Evolutionary conservation across 2,797 vertebrate genomes (phyloP).

Genomic region (Oreochromis mossambicus): DNA sequence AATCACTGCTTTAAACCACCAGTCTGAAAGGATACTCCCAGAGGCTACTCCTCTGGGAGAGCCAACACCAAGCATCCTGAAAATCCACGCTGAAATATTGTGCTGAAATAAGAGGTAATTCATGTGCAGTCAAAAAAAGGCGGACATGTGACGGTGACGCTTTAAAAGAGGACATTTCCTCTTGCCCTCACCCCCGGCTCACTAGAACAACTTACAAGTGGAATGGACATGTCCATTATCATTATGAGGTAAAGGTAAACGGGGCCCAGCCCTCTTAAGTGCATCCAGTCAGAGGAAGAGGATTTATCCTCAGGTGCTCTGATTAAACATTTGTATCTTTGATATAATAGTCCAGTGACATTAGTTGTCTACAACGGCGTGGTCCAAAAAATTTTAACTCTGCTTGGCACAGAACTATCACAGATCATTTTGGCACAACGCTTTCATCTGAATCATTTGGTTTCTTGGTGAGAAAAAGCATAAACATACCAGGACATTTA

Average conservation of each 20-base stretch:
- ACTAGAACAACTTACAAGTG: slow-evolving; percentile 44
- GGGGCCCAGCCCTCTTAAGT: slow-evolving; percentile 67
- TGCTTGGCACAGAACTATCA: slow-evolving; percentile 70
- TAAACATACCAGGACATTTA: slow-evolving; percentile 46
- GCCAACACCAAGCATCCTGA: not conserved
- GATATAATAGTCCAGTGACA: slow-evolving; percentile 60
- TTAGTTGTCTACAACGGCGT: slow-evolving; percentile 30
- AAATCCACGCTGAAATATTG: slow-evolving; percentile 30
- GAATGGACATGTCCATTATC: slow-evolving; percentile 31
- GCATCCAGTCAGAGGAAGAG: slow-evolving; percentile 58
- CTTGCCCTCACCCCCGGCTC: not conserved
- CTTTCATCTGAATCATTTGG: slow-evolving; percentile 59
- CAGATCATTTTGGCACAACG: slow-evolving; percentile 70
- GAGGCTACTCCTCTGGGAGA: not conserved
- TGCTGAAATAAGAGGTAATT: slow-evolving; percentile 53
- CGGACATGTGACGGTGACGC: slow-evolving; percentile 23
- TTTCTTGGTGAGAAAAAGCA: slow-evolving; percentile 62
- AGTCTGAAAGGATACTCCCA: not conserved
- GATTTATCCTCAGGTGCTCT: slow-evolving; percentile 35
- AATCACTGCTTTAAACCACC: slow-evolving; percentile 10
- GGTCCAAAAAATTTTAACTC: slow-evolving; percentile 46
- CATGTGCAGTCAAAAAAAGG: slow-evolving; percentile 47
- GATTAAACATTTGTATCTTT: slow-evolving; percentile 46
- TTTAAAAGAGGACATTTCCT: slow-evolving; percentile 37
- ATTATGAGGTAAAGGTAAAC: slow-evolving; percentile 57